Base-by-base conservation (phyloP, 2,113 vertebrate genomes). In the Microcebus murinus region DNA sequence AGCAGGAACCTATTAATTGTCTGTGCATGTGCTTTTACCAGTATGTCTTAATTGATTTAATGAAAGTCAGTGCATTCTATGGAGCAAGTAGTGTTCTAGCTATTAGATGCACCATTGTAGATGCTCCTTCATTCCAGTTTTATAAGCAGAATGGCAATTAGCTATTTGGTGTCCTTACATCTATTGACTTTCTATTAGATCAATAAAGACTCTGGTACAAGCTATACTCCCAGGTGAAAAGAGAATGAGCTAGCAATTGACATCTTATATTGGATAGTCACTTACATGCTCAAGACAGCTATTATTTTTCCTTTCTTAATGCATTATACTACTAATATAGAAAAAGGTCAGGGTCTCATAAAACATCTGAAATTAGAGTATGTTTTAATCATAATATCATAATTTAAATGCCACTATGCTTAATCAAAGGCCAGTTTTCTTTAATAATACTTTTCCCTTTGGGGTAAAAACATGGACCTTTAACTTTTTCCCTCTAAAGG, bases 371-470 rank as follows among this genome's bases (percentile, higher is more conserved):
- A 98, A 97, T 88, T 96, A 87, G 87, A 98, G 95, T 97, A 98
- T 97, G 96, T 97, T 98, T 93, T 97, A 97, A 98, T 98, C 96
- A 98, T 98, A 98, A 98, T 97, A 97, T 93, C 97, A 97, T 94
- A 97, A 98, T 98, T 89, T 98, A 98, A 99, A 98, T 99, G 97
- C 95, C 97, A 98, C 87, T 95, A 95, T 97, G 59, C 80, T 80
- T 92, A 97, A 80, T 96, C 94, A 98, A 98, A 99, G 98, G 98
- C 98, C 97, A 98, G 83, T 98, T 98, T 98, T 98, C 98, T 57
- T 57, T 57, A 57, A 57, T 57, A 57, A 97, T 92, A 98, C 95
- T 96, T 98, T 97, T 97, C 79, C 88, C 59, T 97, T 82, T 92
- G 73, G 31, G 59, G 25, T 95, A 87, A 68, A 34, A 55, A 89